Evolutionary conservation across 2,888 invertebrate species (phyloP).

Genomic region (Heliconius ethilla): DNA sequence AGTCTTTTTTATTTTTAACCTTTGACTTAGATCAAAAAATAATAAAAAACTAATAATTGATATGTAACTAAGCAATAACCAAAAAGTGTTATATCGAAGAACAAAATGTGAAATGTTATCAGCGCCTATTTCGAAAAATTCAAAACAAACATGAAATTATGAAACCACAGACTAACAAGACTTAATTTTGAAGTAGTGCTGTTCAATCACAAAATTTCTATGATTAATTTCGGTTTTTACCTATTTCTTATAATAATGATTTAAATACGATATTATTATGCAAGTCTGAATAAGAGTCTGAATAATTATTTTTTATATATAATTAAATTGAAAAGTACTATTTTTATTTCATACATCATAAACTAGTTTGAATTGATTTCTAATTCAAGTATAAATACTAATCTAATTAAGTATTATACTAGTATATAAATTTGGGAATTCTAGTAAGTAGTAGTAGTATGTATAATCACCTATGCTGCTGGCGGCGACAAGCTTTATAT

Average conservation of each 20-base stretch:
- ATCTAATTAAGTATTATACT: neutral
- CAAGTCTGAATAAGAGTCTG: neutral
- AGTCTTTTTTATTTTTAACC: neutral
- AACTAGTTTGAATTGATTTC: neutral
- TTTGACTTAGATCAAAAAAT: neutral
- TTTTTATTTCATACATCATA: neutral
- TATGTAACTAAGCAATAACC: conserved; percentile 21
- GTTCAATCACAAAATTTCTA: neutral
- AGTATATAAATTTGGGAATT: neutral
- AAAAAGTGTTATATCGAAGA: conserved; percentile 35
- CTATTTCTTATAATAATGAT: neutral
- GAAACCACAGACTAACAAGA: conserved; percentile 2
- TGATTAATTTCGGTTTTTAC: neutral
- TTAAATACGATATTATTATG: neutral
- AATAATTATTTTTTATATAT: neutral
- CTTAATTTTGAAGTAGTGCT: neutral
- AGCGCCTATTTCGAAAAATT: conserved; percentile 14
- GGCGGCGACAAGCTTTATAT: too few relatives aligned
- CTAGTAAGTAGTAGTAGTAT: too few relatives aligned
- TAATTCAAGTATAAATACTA: neutral
- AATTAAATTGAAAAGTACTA: neutral
- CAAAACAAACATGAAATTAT: conserved; percentile 5
- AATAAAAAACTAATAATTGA: neutral
- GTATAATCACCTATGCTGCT: too few relatives aligned
- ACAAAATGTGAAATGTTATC: conserved; percentile 1